A percentile compares a stretch with the other conserved stretches of the same genome.
Evolutionary conservation across 2,797 vertebrate genomes (phyloP).

Genomic region (Aviceda leuphotes): DNA sequence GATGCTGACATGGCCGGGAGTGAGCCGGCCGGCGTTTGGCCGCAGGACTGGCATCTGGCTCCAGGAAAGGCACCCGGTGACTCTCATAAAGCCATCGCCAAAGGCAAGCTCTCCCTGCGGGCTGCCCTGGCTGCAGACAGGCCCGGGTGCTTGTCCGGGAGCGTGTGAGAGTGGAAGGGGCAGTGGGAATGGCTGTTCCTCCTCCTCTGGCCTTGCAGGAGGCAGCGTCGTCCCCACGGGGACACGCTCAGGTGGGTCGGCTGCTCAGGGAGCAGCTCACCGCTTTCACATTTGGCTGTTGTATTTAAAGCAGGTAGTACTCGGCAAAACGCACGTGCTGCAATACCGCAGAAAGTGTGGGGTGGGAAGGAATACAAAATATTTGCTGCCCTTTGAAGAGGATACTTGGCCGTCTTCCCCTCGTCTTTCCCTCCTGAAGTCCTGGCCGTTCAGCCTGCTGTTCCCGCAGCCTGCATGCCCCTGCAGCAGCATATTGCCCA

Average conservation of each 20-base stretch:
- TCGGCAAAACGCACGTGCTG: background rate
- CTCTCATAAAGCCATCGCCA: background rate
- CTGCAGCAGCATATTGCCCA: background rate
- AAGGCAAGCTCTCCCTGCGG: background rate
- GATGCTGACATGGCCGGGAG: background rate
- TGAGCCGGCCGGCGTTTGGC: background rate
- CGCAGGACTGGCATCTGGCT: background rate
- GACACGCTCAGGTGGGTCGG: accelerated
- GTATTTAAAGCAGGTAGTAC: background rate
- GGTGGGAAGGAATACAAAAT: background rate
- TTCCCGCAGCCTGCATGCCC: background rate
- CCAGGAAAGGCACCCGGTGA: accelerated
- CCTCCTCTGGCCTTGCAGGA: background rate
- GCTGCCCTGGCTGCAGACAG: background rate
- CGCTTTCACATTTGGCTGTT: background rate
- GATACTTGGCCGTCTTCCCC: background rate
- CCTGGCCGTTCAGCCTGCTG: background rate
- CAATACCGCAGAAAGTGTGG: accelerated
- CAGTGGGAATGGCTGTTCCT: background rate
- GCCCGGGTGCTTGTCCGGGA: background rate
- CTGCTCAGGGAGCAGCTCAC: accelerated
- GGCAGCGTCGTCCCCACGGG: accelerated
- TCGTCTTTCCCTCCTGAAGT: background rate
- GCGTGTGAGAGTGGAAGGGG: background rate
- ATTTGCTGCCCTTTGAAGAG: background rate